Evolutionary conservation across 2,888 invertebrate species (phyloP).

Genomic region (Argynnis bischoffii): DNA sequence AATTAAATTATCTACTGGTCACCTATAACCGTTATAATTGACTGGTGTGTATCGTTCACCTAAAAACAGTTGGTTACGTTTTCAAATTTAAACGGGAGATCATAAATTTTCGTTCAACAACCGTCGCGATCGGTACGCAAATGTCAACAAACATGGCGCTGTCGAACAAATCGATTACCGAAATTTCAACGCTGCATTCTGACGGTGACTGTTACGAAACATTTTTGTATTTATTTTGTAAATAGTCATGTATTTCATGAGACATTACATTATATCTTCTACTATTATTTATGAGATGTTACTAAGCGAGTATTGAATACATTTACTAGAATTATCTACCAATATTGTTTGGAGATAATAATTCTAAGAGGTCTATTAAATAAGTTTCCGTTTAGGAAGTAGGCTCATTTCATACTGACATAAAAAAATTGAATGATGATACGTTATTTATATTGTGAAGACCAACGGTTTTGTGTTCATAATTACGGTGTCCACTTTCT

Average conservation of each 20-base stretch:
- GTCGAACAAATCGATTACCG: conserved; percentile 65
- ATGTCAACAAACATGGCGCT: conserved; percentile 71
- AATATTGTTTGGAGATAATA: conserved; percentile 29
- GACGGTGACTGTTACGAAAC: conserved; percentile 39
- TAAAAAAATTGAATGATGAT: conserved; percentile 1
- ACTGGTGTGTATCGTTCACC: conserved; percentile 38
- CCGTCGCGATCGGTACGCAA: conserved; percentile 54
- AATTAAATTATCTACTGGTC: background rate
- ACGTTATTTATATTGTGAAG: conserved; percentile 31
- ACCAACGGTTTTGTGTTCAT: conserved; percentile 36
- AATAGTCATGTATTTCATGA: conserved; percentile 12
- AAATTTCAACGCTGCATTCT: conserved; percentile 56
- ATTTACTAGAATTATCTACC: conserved; percentile 19
- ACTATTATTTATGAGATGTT: conserved; percentile 19
- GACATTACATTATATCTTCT: conserved; percentile 1
- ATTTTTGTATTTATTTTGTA: conserved; percentile 27
- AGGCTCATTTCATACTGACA: conserved; percentile 8
- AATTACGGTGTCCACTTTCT: conserved; percentile 39
- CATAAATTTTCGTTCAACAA: conserved; percentile 60
- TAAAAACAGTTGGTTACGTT: conserved; percentile 50
- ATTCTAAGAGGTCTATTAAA: conserved; percentile 24
- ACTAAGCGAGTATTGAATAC: conserved; percentile 4
- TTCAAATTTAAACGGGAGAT: conserved; percentile 57
- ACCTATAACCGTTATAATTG: conserved; percentile 38
- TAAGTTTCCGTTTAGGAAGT: no score